phyloP scores from a whole-genome alignment of 2,888 invertebrate genomes.

The Theodoxus fluviatilis region DNA sequence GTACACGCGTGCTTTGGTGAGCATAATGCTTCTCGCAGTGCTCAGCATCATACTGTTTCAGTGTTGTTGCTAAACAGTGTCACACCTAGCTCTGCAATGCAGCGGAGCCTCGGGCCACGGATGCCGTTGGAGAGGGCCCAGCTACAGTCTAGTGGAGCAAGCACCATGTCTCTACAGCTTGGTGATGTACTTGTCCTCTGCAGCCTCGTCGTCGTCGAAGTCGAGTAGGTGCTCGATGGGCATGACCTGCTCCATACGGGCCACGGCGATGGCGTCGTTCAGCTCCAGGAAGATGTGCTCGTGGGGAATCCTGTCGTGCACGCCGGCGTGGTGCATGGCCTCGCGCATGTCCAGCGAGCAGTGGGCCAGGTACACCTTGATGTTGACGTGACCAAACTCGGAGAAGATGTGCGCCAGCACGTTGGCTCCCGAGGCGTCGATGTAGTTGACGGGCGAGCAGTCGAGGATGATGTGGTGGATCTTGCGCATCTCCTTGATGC shows the following conservation, averaged over 20 bases:
- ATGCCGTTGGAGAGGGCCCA: no score
- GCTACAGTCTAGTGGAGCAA: no score
- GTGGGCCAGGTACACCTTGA: constrained; percentile 49
- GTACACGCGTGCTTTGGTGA: no score
- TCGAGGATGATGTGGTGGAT: constrained; percentile 55
- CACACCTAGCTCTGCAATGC: no score
- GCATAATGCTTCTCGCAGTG: no score
- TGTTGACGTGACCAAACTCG: constrained; percentile 54
- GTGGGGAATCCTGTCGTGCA: constrained; percentile 48
- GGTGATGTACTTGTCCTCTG: constrained; percentile 52
- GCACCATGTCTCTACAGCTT: no score
- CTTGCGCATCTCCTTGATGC: constrained; percentile 45
- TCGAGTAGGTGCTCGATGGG: constrained; percentile 46
- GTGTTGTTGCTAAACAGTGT: no score
- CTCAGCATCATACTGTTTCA: no score
- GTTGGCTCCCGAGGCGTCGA: constrained; percentile 56
- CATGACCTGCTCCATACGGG: constrained; percentile 41
- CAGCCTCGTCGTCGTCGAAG: constrained; percentile 53
- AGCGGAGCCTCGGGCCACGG: no score
- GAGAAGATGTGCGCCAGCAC: constrained; percentile 50
- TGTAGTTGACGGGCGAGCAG: constrained; percentile 51
- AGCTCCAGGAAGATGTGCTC: constrained; percentile 48
- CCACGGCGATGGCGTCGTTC: constrained; percentile 48
- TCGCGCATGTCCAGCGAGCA: constrained; percentile 44
- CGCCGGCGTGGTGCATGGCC: constrained; percentile 49